Percentiles rank a stretch among this genome's conserved stretches.
Conservation (phyloP, 1,140 invertebrate genomes). For the Theocolax elegans region DNA sequence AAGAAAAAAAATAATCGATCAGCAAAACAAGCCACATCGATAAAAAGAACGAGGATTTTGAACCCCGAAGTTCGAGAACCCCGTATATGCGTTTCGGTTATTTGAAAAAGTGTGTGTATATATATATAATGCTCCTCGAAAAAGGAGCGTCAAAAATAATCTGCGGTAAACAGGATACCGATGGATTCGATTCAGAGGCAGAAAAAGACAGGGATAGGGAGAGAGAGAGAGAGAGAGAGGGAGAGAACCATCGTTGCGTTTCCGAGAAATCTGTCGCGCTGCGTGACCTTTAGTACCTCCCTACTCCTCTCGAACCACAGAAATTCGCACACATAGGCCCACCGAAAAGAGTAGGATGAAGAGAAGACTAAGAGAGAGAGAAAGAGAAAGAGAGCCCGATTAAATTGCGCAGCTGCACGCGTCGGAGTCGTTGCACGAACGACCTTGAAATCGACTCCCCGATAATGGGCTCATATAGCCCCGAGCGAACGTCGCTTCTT, state of each 20-base stretch:
- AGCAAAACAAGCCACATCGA: too few relatives aligned
- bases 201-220: constrained; percentile 8
- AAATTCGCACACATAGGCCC: too few relatives aligned
- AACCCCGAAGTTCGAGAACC: background rate
- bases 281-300: constrained; percentile 10
- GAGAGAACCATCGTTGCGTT: too few relatives aligned
- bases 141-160: background rate
- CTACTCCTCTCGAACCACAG: background rate
- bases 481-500: background rate
- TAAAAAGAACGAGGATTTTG: too few relatives aligned
- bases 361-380: background rate
- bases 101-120: too few relatives aligned
- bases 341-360: constrained; percentile 18
- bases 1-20: too few relatives aligned
- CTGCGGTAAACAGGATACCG: constrained; percentile 13
- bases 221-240: constrained; percentile 8
- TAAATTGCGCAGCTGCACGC: constrained; percentile 41
- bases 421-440: constrained; percentile 42
- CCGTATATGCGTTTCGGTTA: too few relatives aligned
- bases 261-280: constrained; percentile 35
- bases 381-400: constrained; percentile 35
- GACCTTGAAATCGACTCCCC: constrained; percentile 41
- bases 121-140: background rate
- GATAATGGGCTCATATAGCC: constrained; percentile 29
- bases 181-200: background rate